These are phyloP conservation scores for Cheirogaleus major DNA, from an alignment of 2,797 vertebrate species.

Conservation along the genomic window DNA sequence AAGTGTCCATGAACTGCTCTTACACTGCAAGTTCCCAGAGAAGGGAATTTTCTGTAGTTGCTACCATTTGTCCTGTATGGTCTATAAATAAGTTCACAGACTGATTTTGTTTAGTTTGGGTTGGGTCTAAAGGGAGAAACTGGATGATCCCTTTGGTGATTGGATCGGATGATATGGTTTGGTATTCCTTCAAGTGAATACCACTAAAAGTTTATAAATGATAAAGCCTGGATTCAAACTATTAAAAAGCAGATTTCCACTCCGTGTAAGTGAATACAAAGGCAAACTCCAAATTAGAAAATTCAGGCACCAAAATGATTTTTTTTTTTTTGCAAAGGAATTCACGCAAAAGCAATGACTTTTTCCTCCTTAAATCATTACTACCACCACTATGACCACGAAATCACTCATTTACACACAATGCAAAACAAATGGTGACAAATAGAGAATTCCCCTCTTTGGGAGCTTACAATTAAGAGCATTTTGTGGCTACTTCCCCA, in stretches of 20 bases:
- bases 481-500: neutral
- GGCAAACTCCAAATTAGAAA: conserved; percentile 50
- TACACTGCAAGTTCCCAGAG: neutral
- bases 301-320: neutral
- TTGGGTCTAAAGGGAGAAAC: conserved; percentile 7
- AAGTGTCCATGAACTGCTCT: neutral
- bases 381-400: neutral
- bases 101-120: neutral
- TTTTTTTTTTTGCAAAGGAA: conserved; percentile 36
- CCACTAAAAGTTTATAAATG: conserved; percentile 39
- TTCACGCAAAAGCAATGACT: conserved; percentile 14
- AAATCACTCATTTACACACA: neutral
- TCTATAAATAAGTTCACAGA: neutral
- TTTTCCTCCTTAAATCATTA: neutral
- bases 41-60: neutral
- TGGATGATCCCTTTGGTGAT: neutral
- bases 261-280: conserved; percentile 44
- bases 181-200: neutral
- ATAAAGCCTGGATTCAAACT: conserved; percentile 20
- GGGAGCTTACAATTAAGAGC: neutral
- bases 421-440: neutral
- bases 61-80: neutral
- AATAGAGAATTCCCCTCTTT: neutral
- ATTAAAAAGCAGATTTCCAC: conserved; percentile 52
- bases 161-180: neutral